Evolutionary conservation across 2,113 vertebrate species (phyloP).

Genomic region (Cochlearius cochlearius): DNA sequence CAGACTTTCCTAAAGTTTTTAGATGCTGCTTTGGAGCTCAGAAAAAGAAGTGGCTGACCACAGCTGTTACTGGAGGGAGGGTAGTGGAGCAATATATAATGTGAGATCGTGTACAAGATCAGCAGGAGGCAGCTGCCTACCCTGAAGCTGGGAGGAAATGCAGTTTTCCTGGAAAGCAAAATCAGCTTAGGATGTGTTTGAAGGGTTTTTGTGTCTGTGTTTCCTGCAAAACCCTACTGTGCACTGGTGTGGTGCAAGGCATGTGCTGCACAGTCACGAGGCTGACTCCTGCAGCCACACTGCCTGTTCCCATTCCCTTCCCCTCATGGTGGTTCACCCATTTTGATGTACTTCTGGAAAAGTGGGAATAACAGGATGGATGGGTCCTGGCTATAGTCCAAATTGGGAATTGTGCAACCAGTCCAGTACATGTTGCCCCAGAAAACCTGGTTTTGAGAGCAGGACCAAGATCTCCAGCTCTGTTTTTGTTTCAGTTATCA

Average conservation of each 20-base stretch:
- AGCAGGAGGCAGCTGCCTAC: background rate
- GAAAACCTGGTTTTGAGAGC: background rate
- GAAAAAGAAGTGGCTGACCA: background rate
- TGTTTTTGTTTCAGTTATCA: background rate
- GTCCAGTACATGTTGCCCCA: background rate
- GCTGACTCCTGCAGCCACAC: background rate
- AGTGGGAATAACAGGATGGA: background rate
- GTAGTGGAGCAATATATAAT: background rate
- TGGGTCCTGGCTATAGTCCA: background rate
- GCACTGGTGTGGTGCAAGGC: background rate
- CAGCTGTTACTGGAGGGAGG: background rate
- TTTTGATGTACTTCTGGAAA: background rate
- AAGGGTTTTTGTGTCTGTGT: background rate
- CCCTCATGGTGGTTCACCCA: background rate
- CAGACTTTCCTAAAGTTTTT: background rate
- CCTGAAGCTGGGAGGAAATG: background rate
- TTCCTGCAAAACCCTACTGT: background rate
- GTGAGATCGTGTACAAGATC: background rate
- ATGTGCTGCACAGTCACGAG: fast-evolving
- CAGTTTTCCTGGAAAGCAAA: background rate
- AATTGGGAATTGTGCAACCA: background rate
- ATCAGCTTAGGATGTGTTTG: background rate
- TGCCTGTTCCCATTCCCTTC: background rate
- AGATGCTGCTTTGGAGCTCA: background rate
- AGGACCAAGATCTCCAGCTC: background rate